Base-by-base conservation (phyloP, 2,113 vertebrate genomes). In the Brachypteracias leptosomus region DNA sequence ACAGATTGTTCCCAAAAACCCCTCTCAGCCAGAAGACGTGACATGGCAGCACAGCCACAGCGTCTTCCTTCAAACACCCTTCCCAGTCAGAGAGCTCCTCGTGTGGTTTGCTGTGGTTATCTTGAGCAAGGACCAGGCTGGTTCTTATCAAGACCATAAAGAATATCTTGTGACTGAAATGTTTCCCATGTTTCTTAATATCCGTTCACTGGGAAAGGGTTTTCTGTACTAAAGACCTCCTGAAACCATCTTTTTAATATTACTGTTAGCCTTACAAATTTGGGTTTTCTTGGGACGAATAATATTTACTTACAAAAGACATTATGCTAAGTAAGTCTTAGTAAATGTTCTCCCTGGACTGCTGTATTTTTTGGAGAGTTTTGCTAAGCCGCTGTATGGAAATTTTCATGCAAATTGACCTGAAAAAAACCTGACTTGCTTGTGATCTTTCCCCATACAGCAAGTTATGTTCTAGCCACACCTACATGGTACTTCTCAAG, bases 221-320 rank as follows among this genome's bases (percentile, higher is more conserved):
- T 86, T 19, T 55, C 9, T 38, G 2, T 76, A 2, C 47, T 62
- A 14, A 76, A 77, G 47, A 66, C 81, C 36, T 26, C 65, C 52
- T 65, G 86, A 68, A 94, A 44, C 40, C 46, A n/a, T 57, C 35
- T 93, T 58, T 85, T 87, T 73, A 85, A 55, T 72, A 49, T 85
- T 75, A 21, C 72, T 80, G 71, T 90, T 77, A 81, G 74, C 74
- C 70, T 89, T 92, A 71, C 80, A 93, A 93, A 89, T 93, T 79
- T 66, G 73, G 57, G 74, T 91, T 97, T 97, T 92, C 95, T 92
- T 94, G 94, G 87, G 87, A 95, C 1, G 1, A 96, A 85, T 90
- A 97, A 87, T 94, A 91, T 94, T 96, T 97, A 96, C 95, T 97
- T 96, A 91, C 54, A 85, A 61, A 91, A 94, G 85, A 26, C 40